Percentiles rank a stretch among this genome's conserved stretches.
Evolutionary conservation across 2,113 vertebrate genomes (phyloP).

Genomic region (Hoplias malabaricus): DNA sequence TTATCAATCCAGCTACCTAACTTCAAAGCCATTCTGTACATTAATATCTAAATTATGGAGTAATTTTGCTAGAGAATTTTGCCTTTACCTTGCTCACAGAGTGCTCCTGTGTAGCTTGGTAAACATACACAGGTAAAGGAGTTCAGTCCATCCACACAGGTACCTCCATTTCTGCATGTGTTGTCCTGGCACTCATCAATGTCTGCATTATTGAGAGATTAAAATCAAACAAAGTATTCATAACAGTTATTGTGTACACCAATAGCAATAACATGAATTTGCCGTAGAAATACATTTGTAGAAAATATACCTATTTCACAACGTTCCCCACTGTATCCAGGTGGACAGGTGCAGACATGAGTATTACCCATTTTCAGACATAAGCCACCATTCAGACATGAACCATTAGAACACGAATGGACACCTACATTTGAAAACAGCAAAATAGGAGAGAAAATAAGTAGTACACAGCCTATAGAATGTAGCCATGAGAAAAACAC

Average conservation of each 20-base stretch:
- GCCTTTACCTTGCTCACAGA: constrained; percentile 90
- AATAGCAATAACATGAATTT: background rate
- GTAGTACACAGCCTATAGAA: background rate
- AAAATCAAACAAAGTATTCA: background rate
- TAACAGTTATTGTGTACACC: background rate
- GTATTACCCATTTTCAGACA: constrained; percentile 80
- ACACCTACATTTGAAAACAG: constrained; percentile 70
- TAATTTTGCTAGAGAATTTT: background rate
- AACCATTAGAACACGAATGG: constrained; percentile 80
- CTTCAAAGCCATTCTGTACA: background rate
- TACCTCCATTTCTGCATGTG: constrained; percentile 92
- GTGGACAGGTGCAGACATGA: constrained; percentile 84
- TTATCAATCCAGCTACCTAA: background rate
- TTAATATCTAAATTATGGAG: background rate
- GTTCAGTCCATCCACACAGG: constrained; percentile 86
- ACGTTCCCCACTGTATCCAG: constrained; percentile 85
- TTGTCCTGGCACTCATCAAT: constrained; percentile 94
- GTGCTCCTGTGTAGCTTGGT: constrained; percentile 86
- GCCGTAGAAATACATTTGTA: background rate
- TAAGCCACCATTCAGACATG: constrained; percentile 87
- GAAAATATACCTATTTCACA: constrained; percentile 85
- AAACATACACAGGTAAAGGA: constrained; percentile 89
- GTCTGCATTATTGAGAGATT: constrained; percentile 71
- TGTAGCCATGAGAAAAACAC: background rate
- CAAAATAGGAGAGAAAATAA: background rate